These are phyloP conservation scores for Ceyx melanurus DNA, from an alignment of 2,113 vertebrate species.

Conservation along the genomic window DNA sequence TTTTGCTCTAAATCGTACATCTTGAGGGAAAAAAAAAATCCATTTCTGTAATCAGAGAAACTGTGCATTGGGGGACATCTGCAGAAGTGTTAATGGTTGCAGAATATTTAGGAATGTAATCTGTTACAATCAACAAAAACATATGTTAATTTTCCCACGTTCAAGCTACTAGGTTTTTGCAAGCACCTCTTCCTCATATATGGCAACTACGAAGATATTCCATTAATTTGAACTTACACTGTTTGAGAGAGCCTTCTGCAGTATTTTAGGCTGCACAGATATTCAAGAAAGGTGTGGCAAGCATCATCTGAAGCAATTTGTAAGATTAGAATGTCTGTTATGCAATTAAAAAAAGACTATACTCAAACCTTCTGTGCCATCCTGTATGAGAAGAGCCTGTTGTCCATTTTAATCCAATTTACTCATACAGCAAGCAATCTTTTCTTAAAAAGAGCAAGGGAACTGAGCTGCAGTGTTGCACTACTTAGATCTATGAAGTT, in stretches of 20 bases:
- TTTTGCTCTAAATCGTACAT: background rate
- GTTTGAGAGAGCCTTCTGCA: background rate
- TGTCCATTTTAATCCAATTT: constrained; percentile 44
- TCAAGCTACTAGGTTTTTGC: background rate
- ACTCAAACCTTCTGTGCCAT: constrained; percentile 25
- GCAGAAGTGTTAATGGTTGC: background rate
- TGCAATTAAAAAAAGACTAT: constrained; percentile 9
- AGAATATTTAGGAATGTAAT: background rate
- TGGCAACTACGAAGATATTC: background rate
- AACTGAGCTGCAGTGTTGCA: constrained; percentile 8
- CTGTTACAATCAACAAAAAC: background rate
- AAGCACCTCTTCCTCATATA: background rate
- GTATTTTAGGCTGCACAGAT: background rate
- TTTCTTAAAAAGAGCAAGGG: constrained; percentile 34
- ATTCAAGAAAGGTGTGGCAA: background rate
- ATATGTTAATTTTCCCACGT: background rate
- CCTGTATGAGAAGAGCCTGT: background rate
- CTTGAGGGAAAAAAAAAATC: background rate
- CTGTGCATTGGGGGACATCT: fast-evolving
- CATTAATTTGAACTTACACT: background rate
- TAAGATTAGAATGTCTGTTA: constrained; percentile 34
- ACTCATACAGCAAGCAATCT: constrained; percentile 18
- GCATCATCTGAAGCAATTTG: background rate
- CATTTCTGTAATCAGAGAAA: background rate
- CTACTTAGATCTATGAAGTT: constrained; percentile 14